phyloP scores from a whole-genome alignment of 1,140 invertebrate genomes.

The Megathymus violae region DNA sequence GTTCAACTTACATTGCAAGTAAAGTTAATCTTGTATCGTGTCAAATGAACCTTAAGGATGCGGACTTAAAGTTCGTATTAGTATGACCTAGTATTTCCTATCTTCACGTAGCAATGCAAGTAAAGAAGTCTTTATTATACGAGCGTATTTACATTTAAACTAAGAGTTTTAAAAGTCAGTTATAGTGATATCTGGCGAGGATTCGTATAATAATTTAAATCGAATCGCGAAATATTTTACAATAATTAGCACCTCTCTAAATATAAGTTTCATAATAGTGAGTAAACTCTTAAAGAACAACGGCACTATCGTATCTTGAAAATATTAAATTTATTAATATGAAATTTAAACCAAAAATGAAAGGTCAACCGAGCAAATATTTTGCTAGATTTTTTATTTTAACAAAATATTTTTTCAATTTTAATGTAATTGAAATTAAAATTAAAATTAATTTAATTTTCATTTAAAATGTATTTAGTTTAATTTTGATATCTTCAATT shows the following conservation, averaged over 20 bases:
- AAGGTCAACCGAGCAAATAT: no score
- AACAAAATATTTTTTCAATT: no score
- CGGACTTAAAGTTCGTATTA: not conserved
- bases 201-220: conserved; percentile 2
- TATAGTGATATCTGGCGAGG: not conserved
- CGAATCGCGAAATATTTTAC: conserved; percentile 15
- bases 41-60: not conserved
- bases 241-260: conserved; percentile 24
- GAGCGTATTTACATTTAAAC: conserved; percentile 9
- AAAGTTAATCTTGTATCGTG: not conserved
- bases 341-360: no score
- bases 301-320: not conserved
- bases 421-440: no score
- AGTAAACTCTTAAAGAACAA: not conserved
- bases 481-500: no score
- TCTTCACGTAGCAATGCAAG: not conserved
- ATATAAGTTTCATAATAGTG: conserved; percentile 25
- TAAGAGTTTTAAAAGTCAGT: not conserved
- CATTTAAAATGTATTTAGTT: no score
- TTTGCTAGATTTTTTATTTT: no score
- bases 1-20: no score
- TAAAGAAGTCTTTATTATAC: not conserved
- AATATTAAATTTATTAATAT: no score
- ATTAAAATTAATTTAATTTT: no score
- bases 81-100: not conserved